Evolutionary conservation across 2,797 vertebrate species (phyloP).

Genomic region (Anguilla obscura): DNA sequence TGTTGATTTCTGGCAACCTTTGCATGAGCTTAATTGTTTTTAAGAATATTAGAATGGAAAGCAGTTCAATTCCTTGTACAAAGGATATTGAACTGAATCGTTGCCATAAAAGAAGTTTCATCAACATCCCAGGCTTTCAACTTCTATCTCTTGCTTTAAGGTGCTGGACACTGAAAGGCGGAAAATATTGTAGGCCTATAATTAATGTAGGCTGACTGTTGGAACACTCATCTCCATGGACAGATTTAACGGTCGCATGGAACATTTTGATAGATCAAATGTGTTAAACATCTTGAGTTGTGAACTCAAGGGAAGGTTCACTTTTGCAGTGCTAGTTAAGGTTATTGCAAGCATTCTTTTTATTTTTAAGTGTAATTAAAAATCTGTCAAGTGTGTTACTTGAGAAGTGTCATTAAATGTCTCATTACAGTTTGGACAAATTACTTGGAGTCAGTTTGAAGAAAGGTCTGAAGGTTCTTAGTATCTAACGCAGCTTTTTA

Average conservation of each 20-base stretch:
- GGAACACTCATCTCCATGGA: not conserved
- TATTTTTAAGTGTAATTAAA: not conserved
- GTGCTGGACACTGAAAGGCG: not conserved
- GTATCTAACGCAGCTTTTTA: not conserved
- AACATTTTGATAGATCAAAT: too few species aligned
- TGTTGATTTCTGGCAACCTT: not conserved
- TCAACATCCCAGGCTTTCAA: not conserved
- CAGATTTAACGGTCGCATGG: not conserved
- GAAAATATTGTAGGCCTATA: too few species aligned
- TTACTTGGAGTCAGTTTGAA: not conserved
- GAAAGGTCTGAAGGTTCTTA: not conserved
- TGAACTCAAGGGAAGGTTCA: not conserved
- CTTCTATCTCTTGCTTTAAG: not conserved
- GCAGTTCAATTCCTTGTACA: not conserved
- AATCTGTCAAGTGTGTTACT: not conserved
- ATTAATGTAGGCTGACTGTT: not conserved
- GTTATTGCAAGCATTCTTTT: not conserved
- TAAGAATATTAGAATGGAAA: not conserved
- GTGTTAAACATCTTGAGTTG: not conserved
- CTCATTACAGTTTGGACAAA: not conserved
- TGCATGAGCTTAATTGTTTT: not conserved
- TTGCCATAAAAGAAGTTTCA: not conserved
- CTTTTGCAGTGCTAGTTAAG: not conserved
- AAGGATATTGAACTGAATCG: not conserved
- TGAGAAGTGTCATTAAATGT: not conserved